Evolutionary conservation across 2,113 vertebrate genomes (phyloP).

Genomic region (Corynorhinus townsendii): DNA sequence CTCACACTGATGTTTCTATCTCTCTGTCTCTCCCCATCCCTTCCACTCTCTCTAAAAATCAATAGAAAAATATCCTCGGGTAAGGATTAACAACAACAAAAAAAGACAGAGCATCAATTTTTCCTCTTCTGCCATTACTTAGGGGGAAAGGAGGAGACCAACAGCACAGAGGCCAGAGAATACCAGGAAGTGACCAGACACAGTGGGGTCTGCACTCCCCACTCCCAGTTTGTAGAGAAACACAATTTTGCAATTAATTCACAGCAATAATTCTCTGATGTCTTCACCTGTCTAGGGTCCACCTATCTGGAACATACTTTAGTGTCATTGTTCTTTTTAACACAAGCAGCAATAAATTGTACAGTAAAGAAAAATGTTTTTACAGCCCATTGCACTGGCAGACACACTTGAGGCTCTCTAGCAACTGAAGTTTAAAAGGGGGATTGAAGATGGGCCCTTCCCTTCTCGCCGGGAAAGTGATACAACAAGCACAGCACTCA

Average conservation of each 20-base stretch:
- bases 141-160: neutral
- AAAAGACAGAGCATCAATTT: neutral
- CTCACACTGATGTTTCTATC: no score
- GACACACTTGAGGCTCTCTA: neutral
- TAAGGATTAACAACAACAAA: no score
- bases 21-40: no score
- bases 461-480: constrained; percentile 15
- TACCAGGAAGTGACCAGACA: constrained; percentile 53
- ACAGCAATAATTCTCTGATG: constrained; percentile 54
- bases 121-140: neutral
- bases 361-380: constrained; percentile 58
- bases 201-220: neutral
- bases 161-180: neutral
- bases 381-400: neutral
- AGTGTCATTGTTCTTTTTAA: constrained; percentile 45
- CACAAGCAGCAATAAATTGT: constrained; percentile 59
- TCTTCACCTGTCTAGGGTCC: constrained; percentile 66
- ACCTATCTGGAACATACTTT: constrained; percentile 31
- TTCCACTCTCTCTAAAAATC: no score
- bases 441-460: neutral
- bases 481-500: neutral
- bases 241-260: constrained; percentile 61
- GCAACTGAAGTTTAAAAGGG: constrained; percentile 17
- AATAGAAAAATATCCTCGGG: no score
- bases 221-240: constrained; percentile 47